These are phyloP conservation scores for Lasioglossum oenotherae DNA, from an alignment of 2,888 invertebrate genomes.

Conservation along the genomic window DNA sequence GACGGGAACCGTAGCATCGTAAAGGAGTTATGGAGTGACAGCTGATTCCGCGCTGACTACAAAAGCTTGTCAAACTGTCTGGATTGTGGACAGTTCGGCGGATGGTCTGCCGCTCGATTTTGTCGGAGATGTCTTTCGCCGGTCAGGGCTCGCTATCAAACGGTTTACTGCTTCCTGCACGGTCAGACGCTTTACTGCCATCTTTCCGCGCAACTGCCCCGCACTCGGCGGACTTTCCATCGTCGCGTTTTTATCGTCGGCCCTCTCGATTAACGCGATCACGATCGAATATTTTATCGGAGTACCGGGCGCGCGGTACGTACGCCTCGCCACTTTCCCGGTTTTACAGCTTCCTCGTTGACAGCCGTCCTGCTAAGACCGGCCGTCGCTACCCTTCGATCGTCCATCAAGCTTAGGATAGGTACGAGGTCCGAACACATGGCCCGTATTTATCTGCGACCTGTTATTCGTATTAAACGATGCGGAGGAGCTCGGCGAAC, in stretches of 20 bases:
- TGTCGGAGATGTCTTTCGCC: not conserved
- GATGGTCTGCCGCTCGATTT: not conserved
- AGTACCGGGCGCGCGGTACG: not conserved
- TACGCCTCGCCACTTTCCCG: not conserved
- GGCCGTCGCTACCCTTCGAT: not conserved
- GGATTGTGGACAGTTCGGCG: not conserved
- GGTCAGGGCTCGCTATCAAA: not conserved
- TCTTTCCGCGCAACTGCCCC: not conserved
- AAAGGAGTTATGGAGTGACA: not conserved
- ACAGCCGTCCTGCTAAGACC: not conserved
- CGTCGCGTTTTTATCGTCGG: not conserved
- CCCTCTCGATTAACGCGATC: not conserved
- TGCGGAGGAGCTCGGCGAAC: not conserved
- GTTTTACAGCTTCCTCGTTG: conserved; percentile 1
- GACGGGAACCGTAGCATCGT: not conserved
- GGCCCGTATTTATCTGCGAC: not conserved
- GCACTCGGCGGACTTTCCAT: not conserved
- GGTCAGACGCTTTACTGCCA: not conserved
- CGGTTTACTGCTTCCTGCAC: not conserved
- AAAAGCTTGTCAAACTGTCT: not conserved
- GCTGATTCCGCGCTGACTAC: not conserved
- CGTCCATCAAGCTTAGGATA: not conserved
- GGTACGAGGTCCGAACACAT: not conserved
- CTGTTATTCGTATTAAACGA: not conserved
- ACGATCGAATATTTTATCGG: conserved; percentile 6